Conservation (phyloP, 2,797 vertebrate genomes). For the Gastrophryne carolinensis region DNA sequence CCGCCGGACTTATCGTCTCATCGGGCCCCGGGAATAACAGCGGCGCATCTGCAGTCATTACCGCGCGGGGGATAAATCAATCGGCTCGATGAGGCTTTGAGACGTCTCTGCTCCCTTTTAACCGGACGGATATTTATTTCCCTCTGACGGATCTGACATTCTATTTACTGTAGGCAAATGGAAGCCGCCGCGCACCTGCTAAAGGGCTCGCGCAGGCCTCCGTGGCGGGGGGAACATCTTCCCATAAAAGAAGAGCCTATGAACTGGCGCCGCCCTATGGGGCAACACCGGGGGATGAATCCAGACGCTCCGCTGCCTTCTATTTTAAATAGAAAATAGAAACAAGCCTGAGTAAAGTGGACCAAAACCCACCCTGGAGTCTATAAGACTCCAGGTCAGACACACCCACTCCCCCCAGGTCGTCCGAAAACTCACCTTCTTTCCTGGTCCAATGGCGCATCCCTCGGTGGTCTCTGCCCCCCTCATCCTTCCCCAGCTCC, state of each 20-base stretch:
- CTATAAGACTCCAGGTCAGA: too few species aligned
- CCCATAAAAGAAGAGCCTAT: constrained; percentile 74
- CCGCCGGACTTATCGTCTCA: constrained; percentile 78
- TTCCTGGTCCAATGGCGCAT: too few species aligned
- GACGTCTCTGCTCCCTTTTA: constrained; percentile 79
- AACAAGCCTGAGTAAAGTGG: too few species aligned
- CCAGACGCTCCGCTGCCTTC: too few species aligned
- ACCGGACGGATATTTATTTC: constrained; percentile 81
- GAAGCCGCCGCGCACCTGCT: constrained; percentile 75
- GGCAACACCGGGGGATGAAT: too few species aligned
- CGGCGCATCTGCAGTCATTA: constrained; percentile 82
- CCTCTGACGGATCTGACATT: constrained; percentile 78
- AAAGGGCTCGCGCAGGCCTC: constrained; percentile 79
- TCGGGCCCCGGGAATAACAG: constrained; percentile 81
- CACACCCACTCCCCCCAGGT: too few species aligned
- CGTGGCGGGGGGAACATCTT: constrained; percentile 73
- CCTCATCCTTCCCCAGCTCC: too few species aligned
- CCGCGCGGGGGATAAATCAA: constrained; percentile 79
- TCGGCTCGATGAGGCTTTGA: constrained; percentile 76
- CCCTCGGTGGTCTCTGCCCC: too few species aligned
- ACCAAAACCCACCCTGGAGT: too few species aligned
- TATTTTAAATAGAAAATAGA: too few species aligned
- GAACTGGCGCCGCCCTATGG: too few species aligned
- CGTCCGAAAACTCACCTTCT: too few species aligned
- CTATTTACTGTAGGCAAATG: constrained; percentile 87